Conservation (phyloP, 1,140 invertebrate species). For the Bombus sylvicola region DNA sequence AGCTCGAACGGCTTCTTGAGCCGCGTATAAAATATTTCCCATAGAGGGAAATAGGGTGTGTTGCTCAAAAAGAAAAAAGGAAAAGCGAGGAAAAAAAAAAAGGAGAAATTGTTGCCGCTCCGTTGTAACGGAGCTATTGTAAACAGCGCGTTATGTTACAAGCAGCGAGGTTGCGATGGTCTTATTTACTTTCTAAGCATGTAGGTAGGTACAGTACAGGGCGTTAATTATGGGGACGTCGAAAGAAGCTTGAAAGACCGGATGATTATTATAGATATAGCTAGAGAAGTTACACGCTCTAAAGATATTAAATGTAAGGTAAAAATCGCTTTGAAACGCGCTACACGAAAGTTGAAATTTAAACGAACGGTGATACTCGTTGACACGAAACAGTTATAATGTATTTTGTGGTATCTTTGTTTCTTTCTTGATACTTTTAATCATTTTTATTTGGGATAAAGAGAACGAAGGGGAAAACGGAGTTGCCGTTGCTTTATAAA, state of each 20-base stretch:
- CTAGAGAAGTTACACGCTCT: neutral
- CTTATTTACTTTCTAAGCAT: slow-evolving; percentile 36
- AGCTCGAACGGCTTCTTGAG: neutral
- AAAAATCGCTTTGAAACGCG: neutral
- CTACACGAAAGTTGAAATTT: neutral
- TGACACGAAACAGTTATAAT: neutral
- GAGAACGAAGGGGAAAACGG: neutral
- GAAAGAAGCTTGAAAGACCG: slow-evolving; percentile 10
- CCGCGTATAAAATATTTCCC: neutral
- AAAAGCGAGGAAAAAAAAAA: neutral
- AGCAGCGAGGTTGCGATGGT: slow-evolving; percentile 20
- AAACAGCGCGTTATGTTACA: slow-evolving; percentile 33
- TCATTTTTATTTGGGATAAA: neutral
- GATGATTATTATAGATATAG: slow-evolving; percentile 21
- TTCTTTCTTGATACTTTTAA: neutral
- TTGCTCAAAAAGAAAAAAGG: slow-evolving; percentile 12
- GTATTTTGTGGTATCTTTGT: neutral
- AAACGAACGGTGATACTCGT: neutral
- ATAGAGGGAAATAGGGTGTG: neutral
- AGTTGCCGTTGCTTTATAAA: too few relatives aligned
- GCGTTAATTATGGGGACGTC: slow-evolving; percentile 36
- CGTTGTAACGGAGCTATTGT: slow-evolving; percentile 33
- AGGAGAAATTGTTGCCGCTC: neutral
- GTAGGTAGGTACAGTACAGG: neutral
- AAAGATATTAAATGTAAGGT: neutral